Percentiles rank a stretch among this genome's conserved stretches.
phyloP scores from a whole-genome alignment of 2,797 vertebrate species.

The Peromyscus aztecus region DNA sequence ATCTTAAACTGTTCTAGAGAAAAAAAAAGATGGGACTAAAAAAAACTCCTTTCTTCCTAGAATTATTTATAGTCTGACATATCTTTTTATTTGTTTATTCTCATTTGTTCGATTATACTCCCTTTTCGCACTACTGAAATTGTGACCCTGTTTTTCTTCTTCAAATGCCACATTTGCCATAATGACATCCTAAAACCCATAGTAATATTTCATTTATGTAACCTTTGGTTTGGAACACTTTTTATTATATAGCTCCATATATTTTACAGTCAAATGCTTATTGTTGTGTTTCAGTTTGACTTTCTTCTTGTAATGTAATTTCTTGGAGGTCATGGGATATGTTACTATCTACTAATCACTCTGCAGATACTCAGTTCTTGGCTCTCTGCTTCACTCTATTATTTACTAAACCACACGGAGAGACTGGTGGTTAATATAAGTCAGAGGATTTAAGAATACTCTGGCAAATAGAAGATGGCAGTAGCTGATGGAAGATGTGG shows the following conservation, averaged over 20 bases:
- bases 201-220: constrained; percentile 39
- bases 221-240: constrained; percentile 2
- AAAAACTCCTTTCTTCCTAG: not conserved
- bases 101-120: constrained; percentile 51
- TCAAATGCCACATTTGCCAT: constrained; percentile 40
- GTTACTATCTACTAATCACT: not conserved
- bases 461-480: not conserved
- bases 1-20: constrained; percentile 47
- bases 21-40: constrained; percentile 35
- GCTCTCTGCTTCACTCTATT: not conserved
- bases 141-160: constrained; percentile 27
- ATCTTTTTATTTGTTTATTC: constrained; percentile 57
- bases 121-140: constrained; percentile 54
- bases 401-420: not conserved
- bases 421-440: not conserved
- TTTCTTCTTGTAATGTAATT: constrained; percentile 39
- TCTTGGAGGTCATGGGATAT: not conserved
- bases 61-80: constrained; percentile 47
- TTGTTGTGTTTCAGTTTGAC: constrained; percentile 60
- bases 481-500: not conserved
- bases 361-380: not conserved
- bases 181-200: constrained; percentile 20
- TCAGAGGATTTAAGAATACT: not conserved
- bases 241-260: constrained; percentile 14
- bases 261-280: constrained; percentile 1